Evolutionary conservation across 2,888 invertebrate species (phyloP).

Genomic region (Asteroscopus sphinx): DNA sequence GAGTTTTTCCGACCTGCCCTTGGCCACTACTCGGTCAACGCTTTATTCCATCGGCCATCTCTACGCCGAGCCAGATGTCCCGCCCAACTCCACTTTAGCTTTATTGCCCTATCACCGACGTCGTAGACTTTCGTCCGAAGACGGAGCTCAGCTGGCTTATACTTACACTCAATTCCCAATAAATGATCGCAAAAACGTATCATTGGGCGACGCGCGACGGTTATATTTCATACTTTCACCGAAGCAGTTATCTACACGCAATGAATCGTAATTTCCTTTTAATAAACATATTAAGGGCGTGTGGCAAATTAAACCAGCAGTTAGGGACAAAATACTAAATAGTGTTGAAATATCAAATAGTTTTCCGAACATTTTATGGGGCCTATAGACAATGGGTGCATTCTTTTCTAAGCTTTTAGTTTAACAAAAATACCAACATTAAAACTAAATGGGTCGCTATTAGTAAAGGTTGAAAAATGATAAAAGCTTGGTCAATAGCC

Average conservation of each 20-base stretch:
- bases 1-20: no score
- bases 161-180: conserved; percentile 14
- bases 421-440: background rate
- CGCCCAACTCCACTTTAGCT: no score
- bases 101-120: no score
- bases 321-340: conserved; percentile 35
- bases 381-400: background rate
- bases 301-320: conserved; percentile 7
- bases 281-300: conserved; percentile 41
- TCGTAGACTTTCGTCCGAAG: background rate
- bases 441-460: background rate
- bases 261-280: conserved; percentile 46
- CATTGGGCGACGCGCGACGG: conserved; percentile 20
- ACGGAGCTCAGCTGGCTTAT: background rate
- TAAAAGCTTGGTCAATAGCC: background rate
- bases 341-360: conserved; percentile 29
- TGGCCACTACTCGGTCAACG: no score
- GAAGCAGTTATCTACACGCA: conserved; percentile 16
- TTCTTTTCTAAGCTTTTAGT: conserved; percentile 18
- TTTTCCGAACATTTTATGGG: conserved; percentile 9
- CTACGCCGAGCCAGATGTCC: no score
- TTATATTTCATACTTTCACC: conserved; percentile 40
- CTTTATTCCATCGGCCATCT: no score
- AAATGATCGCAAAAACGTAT: conserved; percentile 28
- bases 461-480: background rate